Evolutionary conservation across 64 coral and sea anemone species (phyloP).

Genomic region (Stylophora pistillata): DNA sequence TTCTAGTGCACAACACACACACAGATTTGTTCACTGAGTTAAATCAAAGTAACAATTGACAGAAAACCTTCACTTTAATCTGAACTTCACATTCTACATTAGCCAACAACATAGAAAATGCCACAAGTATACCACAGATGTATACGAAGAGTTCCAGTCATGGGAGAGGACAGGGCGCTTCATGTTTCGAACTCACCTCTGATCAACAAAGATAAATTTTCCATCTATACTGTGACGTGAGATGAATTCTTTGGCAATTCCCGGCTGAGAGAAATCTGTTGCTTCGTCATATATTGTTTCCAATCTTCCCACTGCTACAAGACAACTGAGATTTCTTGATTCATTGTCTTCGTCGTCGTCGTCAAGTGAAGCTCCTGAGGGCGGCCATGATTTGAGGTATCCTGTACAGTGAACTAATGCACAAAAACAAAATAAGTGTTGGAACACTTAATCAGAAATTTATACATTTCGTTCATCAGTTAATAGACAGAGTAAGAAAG

Average conservation of each 20-base stretch:
- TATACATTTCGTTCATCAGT: no score
- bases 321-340: slow-evolving; percentile 69
- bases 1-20: no score
- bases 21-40: no score
- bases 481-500: no score
- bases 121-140: no score
- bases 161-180: background rate
- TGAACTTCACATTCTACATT: no score
- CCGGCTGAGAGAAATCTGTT: slow-evolving; percentile 66
- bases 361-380: slow-evolving; percentile 46
- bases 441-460: no score
- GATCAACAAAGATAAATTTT: slow-evolving; percentile 76
- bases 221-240: slow-evolving; percentile 84
- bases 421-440: background rate
- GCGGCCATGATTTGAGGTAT: slow-evolving; percentile 86
- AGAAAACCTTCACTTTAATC: no score
- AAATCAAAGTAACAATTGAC: no score
- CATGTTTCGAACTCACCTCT: slow-evolving; percentile 43
- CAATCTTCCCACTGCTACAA: slow-evolving; percentile 77
- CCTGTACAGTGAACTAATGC: slow-evolving; percentile 87
- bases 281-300: slow-evolving; percentile 70
- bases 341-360: slow-evolving; percentile 89
- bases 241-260: slow-evolving; percentile 70
- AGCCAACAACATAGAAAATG: no score
- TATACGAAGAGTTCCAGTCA: background rate